Percentiles rank a stretch among this genome's conserved stretches.
Conservation (phyloP, 2,113 vertebrate genomes). For the Prunella himalayana region DNA sequence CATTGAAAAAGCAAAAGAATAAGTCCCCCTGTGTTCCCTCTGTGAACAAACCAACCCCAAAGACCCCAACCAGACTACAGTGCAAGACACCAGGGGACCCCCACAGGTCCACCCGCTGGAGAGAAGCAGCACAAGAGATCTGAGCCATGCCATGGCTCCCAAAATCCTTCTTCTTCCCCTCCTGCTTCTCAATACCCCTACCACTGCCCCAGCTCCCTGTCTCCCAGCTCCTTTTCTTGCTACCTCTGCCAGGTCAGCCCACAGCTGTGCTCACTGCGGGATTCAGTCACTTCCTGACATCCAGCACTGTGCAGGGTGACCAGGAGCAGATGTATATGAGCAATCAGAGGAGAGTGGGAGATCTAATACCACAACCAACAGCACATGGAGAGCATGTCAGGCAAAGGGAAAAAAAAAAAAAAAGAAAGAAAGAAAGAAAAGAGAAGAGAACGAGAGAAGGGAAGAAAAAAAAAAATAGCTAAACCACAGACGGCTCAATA, state of each 20-base stretch:
- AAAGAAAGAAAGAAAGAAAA: too few species aligned
- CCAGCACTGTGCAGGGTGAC: background rate
- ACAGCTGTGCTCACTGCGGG: background rate
- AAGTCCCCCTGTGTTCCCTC: background rate
- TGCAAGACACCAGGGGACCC: background rate
- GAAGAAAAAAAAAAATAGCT: background rate
- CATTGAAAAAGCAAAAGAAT: background rate
- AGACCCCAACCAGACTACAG: background rate
- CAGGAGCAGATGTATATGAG: background rate
- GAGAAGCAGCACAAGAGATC: background rate
- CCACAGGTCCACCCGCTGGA: background rate
- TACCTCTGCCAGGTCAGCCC: background rate
- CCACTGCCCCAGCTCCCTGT: background rate
- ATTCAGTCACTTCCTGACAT: background rate
- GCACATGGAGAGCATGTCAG: background rate
- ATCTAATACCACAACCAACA: background rate
- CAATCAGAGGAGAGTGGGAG: background rate
- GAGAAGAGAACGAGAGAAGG: accelerated
- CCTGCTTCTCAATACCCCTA: background rate
- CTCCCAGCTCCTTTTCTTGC: background rate
- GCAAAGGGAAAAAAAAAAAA: background rate
- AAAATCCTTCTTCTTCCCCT: background rate
- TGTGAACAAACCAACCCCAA: background rate
- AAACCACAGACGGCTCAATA: slow-evolving; percentile 50
- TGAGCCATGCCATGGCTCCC: background rate